A percentile compares a stretch with the other conserved stretches of the same genome.
phyloP scores from a whole-genome alignment of 2,797 vertebrate genomes.

The Brotula barbata region DNA sequence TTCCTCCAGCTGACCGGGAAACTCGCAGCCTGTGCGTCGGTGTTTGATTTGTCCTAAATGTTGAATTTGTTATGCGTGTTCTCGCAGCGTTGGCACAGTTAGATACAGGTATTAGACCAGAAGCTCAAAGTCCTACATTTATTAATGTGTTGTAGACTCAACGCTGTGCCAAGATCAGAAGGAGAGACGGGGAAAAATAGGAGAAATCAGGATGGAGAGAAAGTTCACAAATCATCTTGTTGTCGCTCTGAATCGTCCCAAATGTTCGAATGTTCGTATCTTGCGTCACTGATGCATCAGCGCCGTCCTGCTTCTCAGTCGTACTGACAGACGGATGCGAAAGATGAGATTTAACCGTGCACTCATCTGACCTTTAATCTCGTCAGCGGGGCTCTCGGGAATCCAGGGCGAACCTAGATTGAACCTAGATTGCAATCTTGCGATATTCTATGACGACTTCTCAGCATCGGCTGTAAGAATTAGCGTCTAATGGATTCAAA shows the following conservation, averaged over 20 bases:
- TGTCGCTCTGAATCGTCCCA: conserved; percentile 18
- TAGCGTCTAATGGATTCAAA: too few species aligned
- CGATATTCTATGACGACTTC: too few species aligned
- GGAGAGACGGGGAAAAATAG: not conserved
- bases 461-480: too few species aligned
- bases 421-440: conserved; percentile 18
- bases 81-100: conserved; percentile 18
- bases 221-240: conserved; percentile 3
- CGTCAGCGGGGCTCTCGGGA: conserved; percentile 48
- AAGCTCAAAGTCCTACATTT: too few species aligned
- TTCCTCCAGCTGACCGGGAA: conserved; percentile 37
- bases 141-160: too few species aligned
- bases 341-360: conserved; percentile 60
- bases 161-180: too few species aligned
- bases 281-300: too few species aligned
- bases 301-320: conserved; percentile 18
- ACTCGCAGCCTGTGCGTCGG: not conserved
- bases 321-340: conserved; percentile 21
- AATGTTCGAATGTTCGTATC: too few species aligned
- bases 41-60: conserved; percentile 32
- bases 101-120: too few species aligned
- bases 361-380: conserved; percentile 64
- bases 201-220: not conserved
- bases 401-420: too few species aligned
- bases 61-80: conserved; percentile 22